Evolutionary conservation across 1,140 invertebrate species (phyloP), one percentile per base, ranked within the genome.

Genomic region (Drosophila saltans): DNA sequence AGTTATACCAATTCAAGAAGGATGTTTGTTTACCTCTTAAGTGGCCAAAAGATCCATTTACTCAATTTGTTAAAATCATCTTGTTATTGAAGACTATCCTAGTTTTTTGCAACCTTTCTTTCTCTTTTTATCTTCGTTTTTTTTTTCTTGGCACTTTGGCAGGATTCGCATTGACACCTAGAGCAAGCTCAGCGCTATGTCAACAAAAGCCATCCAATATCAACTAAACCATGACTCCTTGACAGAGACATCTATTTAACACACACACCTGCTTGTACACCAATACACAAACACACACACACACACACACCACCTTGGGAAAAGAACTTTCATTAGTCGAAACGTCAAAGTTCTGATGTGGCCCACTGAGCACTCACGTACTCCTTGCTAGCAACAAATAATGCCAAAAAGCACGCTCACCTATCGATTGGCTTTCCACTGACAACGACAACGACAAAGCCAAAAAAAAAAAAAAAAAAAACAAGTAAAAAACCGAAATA

Each of bases 161-260:
- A 24, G 45, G 45, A 81, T 81, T 81, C 68, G 57, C 67, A 78
- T 68, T 83, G 73, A 88, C 66, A 89, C 71, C 78, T 66, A 58
- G 80, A 88, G 80, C 83, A 83, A 79, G 71, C 78, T 78, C 76
- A 66, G 89, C 83, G 83, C 89, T 80, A 80, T 88, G 84, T 80
- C 83, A 83, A 80, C 84, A 88, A 75, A 80, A 78, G 80, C 59
- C 73, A 83, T 62, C 75, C 73, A 75, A 80, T 68, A 76, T 60
- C 62, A 62, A 76, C 71, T 71, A 63, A 63, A 36, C 55, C 33
- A 62, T 64, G 65, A 57, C 67, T 82, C 59, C 72, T 69, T 76
- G 59, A 75, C 66, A 57, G 63, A 56, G 30, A 57, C 69, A 66
- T 75, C 43, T 30, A 63, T 61, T 66, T 66, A 57, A 43, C 43